Evolutionary conservation across 37 sponge, comb jelly and placozoan species (phyloP).

Genomic region (Crambe crambe): DNA sequence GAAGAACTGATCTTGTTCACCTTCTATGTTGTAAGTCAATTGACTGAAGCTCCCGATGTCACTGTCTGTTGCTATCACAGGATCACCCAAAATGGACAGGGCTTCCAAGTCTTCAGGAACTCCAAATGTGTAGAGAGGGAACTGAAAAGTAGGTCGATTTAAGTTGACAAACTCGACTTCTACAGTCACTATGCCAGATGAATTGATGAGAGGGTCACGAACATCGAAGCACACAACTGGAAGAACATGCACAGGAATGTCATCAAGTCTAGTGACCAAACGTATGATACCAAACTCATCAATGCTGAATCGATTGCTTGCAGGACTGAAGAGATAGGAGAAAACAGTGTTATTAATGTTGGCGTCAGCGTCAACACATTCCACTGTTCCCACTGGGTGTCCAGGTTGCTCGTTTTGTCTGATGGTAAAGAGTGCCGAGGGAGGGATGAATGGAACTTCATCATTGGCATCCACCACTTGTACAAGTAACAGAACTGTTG

Average conservation of each 20-base stretch:
- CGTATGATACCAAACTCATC: constrained; percentile 47
- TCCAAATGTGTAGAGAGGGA: constrained; percentile 16
- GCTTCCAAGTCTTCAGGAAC: constrained; percentile 44
- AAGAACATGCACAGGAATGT: constrained; percentile 58
- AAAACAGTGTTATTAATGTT: constrained; percentile 9
- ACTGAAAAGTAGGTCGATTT: constrained; percentile 60
- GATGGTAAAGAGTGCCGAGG: constrained; percentile 46
- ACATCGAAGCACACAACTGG: constrained; percentile 53
- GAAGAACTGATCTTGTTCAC: constrained; percentile 67
- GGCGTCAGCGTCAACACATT: constrained; percentile 44
- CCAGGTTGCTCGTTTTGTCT: constrained; percentile 33
- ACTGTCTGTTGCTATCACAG: constrained; percentile 61
- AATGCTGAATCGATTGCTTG: constrained; percentile 38
- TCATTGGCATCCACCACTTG: constrained; percentile 57
- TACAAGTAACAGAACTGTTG: constrained; percentile 40
- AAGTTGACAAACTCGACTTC: constrained; percentile 66
- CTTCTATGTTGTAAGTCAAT: constrained; percentile 57
- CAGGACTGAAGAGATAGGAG: constrained; percentile 45
- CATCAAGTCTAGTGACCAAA: constrained; percentile 29
- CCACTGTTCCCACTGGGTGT: constrained; percentile 45
- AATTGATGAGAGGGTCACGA: constrained; percentile 19
- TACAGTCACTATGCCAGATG: constrained; percentile 59
- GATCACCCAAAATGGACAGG: constrained; percentile 18
- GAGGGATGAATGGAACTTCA: constrained; percentile 57
- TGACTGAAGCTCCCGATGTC: constrained; percentile 76